These are phyloP conservation scores for Parasteatoda lunata DNA, from an alignment of 2,888 invertebrate genomes.

Conservation along the genomic window DNA sequence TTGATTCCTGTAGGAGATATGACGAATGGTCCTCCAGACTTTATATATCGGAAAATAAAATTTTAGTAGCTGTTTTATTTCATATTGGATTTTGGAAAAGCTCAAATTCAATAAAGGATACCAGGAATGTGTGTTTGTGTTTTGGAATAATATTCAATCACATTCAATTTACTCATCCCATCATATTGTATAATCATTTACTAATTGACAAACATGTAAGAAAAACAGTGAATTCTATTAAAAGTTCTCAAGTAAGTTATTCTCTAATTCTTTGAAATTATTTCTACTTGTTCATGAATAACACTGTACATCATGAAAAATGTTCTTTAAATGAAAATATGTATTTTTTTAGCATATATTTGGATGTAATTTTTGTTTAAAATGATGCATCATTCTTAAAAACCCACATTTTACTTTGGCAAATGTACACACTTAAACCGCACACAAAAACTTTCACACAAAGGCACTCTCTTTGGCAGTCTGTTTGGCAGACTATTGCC, in stretches of 20 bases:
- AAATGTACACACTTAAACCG: too few relatives aligned
- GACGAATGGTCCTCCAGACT: slow-evolving; percentile 48
- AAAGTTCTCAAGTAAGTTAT: slow-evolving; percentile 20
- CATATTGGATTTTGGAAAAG: slow-evolving; percentile 31
- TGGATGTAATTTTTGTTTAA: too few relatives aligned
- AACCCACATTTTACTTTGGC: too few relatives aligned
- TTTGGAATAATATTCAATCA: slow-evolving; percentile 41
- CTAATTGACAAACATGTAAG: slow-evolving; percentile 42
- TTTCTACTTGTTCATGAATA: too few relatives aligned
- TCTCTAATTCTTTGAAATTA: too few relatives aligned
- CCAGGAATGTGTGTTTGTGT: slow-evolving; percentile 37
- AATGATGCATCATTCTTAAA: too few relatives aligned
- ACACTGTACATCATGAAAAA: too few relatives aligned
- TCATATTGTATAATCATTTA: slow-evolving; percentile 23
- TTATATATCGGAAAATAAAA: slow-evolving; percentile 47
- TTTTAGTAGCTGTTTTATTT: slow-evolving; percentile 45
- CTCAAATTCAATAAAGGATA: background rate
- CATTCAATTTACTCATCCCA: slow-evolving; percentile 2
- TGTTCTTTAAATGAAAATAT: too few relatives aligned
- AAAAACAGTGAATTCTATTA: slow-evolving; percentile 23
- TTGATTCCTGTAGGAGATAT: slow-evolving; percentile 35
- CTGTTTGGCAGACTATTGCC: too few relatives aligned
- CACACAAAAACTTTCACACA: too few relatives aligned
- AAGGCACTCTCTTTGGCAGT: too few relatives aligned
- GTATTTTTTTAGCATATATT: too few relatives aligned